Evolutionary conservation across 1,140 invertebrate species (phyloP).

Genomic region (Hylaeus anthracinus): DNA sequence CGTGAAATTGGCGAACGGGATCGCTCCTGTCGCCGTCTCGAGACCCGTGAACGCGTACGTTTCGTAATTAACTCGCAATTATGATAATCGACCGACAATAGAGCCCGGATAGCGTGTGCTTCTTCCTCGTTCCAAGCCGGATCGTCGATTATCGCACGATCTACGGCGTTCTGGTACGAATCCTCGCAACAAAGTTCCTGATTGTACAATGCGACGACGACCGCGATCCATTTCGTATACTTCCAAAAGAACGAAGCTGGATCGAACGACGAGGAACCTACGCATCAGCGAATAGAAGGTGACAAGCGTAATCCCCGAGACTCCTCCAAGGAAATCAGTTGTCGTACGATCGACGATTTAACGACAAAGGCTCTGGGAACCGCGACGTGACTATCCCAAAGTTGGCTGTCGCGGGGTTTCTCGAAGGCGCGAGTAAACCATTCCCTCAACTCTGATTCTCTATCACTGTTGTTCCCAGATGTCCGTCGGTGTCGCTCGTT

Average conservation of each 20-base stretch:
- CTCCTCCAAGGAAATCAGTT: conserved; percentile 43
- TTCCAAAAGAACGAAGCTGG: neutral
- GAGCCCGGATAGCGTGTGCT: conserved; percentile 3
- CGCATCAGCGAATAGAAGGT: neutral
- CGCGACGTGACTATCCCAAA: conserved; percentile 32
- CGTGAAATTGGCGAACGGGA: conserved; percentile 37
- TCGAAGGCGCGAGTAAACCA: conserved; percentile 26
- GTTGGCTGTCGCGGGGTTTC: conserved; percentile 48
- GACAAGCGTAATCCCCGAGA: conserved; percentile 9
- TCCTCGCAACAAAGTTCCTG: neutral
- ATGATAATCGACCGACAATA: conserved; percentile 37
- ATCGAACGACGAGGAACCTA: neutral
- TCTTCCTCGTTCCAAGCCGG: conserved; percentile 34
- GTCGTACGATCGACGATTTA: conserved; percentile 52
- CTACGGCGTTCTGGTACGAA: neutral
- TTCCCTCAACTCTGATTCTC: conserved; percentile 41
- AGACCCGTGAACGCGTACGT: conserved; percentile 1
- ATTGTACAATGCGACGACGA: too few relatives aligned
- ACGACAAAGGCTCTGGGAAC: conserved; percentile 46
- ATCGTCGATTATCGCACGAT: conserved; percentile 18
- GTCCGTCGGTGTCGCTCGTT: conserved; percentile 18
- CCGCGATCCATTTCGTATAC: too few relatives aligned
- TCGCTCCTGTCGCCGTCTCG: neutral
- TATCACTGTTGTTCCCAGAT: conserved; percentile 17
- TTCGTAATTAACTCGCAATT: conserved; percentile 49